These are phyloP conservation scores for Sebastes schlegelii DNA, from an alignment of 2,113 vertebrate species.

Conservation along the genomic window DNA sequence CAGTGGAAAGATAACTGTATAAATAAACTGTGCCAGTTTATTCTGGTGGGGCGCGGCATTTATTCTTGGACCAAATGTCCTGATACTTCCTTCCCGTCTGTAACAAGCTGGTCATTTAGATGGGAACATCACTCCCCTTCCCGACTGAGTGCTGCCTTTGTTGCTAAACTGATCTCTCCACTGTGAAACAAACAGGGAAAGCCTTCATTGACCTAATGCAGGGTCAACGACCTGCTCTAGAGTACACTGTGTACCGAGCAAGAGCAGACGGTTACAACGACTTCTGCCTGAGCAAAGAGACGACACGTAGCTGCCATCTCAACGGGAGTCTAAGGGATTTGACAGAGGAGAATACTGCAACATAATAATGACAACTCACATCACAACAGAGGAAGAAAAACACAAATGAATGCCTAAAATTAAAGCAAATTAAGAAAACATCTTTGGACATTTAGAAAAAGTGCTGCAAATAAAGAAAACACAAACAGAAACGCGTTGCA, in stretches of 20 bases:
- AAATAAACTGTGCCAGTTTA: background rate
- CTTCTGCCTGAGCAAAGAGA: background rate
- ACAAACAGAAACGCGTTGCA: background rate
- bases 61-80: slow-evolving; percentile 54
- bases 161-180: slow-evolving; percentile 24
- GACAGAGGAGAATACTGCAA: background rate
- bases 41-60: background rate
- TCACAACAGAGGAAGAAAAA: background rate
- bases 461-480: background rate
- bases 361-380: background rate
- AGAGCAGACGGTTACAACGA: slow-evolving; percentile 9
- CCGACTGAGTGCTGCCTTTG: slow-evolving; percentile 29
- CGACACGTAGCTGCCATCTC: background rate
- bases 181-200: slow-evolving; percentile 47
- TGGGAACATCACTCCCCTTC: slow-evolving; percentile 51
- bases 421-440: background rate
- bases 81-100: slow-evolving; percentile 61
- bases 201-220: slow-evolving; percentile 23
- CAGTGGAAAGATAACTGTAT: background rate
- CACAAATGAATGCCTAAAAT: background rate
- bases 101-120: slow-evolving; percentile 30
- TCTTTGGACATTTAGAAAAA: background rate
- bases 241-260: slow-evolving; percentile 58
- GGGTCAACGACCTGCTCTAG: slow-evolving; percentile 1
- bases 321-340: background rate